Base-by-base conservation (phyloP, 2,113 vertebrate species). In the Gavialis gangeticus region DNA sequence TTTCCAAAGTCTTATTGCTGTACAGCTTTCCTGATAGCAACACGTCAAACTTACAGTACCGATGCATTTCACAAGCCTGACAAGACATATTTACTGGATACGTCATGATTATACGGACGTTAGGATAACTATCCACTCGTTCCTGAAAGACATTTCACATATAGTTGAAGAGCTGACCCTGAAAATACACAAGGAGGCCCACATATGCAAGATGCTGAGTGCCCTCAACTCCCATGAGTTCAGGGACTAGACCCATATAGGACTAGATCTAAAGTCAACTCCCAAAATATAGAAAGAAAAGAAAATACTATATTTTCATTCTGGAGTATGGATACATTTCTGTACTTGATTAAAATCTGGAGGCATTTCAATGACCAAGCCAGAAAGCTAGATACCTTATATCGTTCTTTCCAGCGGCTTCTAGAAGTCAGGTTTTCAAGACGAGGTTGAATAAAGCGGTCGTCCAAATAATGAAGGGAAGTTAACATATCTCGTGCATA, bases 331-430 rank as follows among this genome's bases (percentile, higher is more conserved):
- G 57, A 58, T 37, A 59, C 4, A 67, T 10, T 24, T 16, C 58
- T 83, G 30, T 17, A 69, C 37, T 56, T 56, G 10, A 4, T 58
- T 24, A 87, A 28, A 11, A 87, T 57, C n/a, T n/a, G 60, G 54
- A 91, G 2, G 10, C 80, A 92, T 37, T 80, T 79, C 21, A 58
- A 27, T 30, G 27, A 34, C 85, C 58, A 46, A 67, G 73, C 67
- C 5, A 64, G 46, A 75, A 46, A 94, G 46, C 15, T 62, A 21
- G 66, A 14, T 84, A 98, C 98, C 98, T 98, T 99, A 92, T 99
- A 99, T 37, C 98, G 97, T 3, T 98, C 97, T 87, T 97, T 98
- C 98, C 98, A 99, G 87, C 98, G 98, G 95, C 99, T 98, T 90
- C 97, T 97, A 78, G 98, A 93, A 71, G 88, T 88, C 69, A 99